Conservation (phyloP, 2,888 invertebrate genomes). For the Reticulitermes lucifugus region DNA sequence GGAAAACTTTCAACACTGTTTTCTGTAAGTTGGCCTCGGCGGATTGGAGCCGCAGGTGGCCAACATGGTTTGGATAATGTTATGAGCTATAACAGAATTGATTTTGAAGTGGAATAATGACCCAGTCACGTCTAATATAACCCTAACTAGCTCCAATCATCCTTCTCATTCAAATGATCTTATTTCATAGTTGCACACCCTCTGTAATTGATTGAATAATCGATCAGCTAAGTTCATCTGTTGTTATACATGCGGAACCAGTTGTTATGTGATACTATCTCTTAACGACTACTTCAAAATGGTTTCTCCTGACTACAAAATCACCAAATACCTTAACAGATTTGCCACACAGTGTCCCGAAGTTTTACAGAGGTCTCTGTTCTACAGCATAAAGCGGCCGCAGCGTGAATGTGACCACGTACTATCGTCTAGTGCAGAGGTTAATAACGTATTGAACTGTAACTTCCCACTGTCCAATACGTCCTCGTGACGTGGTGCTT, state of each 20-base stretch:
- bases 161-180: neutral
- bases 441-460: too few species aligned
- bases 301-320: neutral
- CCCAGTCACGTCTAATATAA: neutral
- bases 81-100: neutral
- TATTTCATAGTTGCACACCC: neutral
- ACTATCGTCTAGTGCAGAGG: too few species aligned
- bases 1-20: too few species aligned
- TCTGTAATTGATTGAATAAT: conserved; percentile 34
- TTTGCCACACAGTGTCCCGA: too few species aligned
- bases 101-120: neutral
- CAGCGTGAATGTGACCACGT: too few species aligned
- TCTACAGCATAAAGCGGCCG: too few species aligned
- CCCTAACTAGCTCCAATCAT: neutral
- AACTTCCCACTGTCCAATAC: too few species aligned
- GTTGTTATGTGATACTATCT: conserved; percentile 12
- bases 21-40: too few species aligned
- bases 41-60: too few species aligned
- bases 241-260: conserved; percentile 2
- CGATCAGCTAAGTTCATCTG: conserved; percentile 32
- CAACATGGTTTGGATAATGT: too few species aligned
- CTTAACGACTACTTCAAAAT: neutral
- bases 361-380: too few species aligned
- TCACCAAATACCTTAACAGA: neutral
- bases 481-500: too few species aligned